phyloP scores from a whole-genome alignment of 2,797 vertebrate species.

The Octomys mimax region DNA sequence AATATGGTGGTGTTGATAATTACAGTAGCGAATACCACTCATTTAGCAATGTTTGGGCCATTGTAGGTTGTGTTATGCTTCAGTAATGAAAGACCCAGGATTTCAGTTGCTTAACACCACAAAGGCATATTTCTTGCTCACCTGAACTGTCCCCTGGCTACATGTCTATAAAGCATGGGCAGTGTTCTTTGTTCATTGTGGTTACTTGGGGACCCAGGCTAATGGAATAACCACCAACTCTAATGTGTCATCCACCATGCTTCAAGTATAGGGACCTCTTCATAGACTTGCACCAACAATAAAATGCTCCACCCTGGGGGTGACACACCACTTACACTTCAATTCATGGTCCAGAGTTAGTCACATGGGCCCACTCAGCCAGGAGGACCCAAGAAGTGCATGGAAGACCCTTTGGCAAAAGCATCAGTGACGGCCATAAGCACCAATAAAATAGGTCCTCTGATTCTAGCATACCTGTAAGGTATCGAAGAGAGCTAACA shows the following conservation, averaged over 20 bases:
- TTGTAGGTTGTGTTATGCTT: neutral
- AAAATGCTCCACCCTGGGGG: neutral
- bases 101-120: conserved; percentile 17
- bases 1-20: neutral
- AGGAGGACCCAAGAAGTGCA: neutral
- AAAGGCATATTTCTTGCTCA: conserved; percentile 3
- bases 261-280: neutral
- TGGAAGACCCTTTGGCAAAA: neutral
- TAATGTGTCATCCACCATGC: neutral
- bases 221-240: neutral
- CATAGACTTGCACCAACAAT: neutral
- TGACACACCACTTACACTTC: neutral
- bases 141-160: neutral
- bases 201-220: neutral
- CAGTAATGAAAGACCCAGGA: conserved; percentile 8
- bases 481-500: neutral
- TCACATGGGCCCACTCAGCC: neutral
- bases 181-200: neutral
- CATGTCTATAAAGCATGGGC: neutral
- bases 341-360: neutral
- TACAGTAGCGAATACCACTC: neutral
- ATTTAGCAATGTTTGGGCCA: neutral
- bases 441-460: neutral
- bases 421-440: neutral
- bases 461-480: conserved; percentile 2